phyloP scores from a whole-genome alignment of 2,888 invertebrate genomes.

The Scrobipalpa costella region DNA sequence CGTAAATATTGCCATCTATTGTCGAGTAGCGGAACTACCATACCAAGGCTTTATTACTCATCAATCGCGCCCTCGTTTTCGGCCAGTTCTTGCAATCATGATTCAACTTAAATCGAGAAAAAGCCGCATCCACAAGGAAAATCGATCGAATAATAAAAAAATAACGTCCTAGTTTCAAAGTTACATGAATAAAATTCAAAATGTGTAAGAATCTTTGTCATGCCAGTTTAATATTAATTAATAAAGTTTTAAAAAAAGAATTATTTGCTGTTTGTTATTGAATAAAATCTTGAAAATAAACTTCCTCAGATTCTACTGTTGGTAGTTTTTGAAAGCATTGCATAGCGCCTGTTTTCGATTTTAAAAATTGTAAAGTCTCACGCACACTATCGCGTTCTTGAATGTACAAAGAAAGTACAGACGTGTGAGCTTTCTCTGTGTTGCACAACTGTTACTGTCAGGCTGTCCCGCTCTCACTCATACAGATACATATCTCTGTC shows the following conservation, averaged over 20 bases:
- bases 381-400: conserved; percentile 52
- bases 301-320: not conserved
- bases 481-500: conserved; percentile 44
- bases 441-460: conserved; percentile 67
- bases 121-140: conserved; percentile 45
- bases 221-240: too few relatives aligned
- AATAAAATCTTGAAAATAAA: not conserved
- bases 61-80: conserved; percentile 60
- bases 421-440: conserved; percentile 77
- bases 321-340: not conserved
- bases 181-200: not conserved
- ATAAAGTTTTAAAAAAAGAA: too few relatives aligned
- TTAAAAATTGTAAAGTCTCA: conserved; percentile 61
- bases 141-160: conserved; percentile 39
- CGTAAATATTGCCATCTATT: conserved; percentile 61
- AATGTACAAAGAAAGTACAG: conserved; percentile 69
- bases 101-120: conserved; percentile 43
- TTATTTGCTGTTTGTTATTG: too few relatives aligned
- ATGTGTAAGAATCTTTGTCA: not conserved
- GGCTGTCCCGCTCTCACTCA: conserved; percentile 57
- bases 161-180: conserved; percentile 58
- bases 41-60: conserved; percentile 49
- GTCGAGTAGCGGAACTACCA: conserved; percentile 59
- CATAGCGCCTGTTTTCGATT: conserved; percentile 54
- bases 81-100: conserved; percentile 49